Base-by-base conservation (phyloP, 2,113 vertebrate species). In the Catharus fuscescens region DNA sequence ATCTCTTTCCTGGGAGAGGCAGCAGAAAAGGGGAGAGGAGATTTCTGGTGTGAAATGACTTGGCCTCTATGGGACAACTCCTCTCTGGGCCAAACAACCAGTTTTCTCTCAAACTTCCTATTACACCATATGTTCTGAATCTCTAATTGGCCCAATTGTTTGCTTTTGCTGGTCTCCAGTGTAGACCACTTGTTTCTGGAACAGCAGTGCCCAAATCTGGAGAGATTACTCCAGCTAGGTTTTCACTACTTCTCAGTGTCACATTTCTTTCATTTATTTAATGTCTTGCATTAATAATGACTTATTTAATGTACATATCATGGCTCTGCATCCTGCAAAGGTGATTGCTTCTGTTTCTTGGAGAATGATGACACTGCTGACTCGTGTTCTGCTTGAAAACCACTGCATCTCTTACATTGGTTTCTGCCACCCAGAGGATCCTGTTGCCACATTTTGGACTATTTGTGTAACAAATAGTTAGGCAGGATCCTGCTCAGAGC, bases 1-100 rank as follows among this genome's bases (percentile, higher is more conserved):
- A 34, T 19, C 42, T 61, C 0, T 0, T 18, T 52, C 21, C 36
- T 5, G 6, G 24, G 11, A 84, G 40, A 89, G n/a, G 31, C 18
- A 61, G 17, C 23, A 94, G 73, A 67, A 67, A 86, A 59, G 3
- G 8, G 12, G 38, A 66, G 24, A 57, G 50, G 56, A 89, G 24
- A 44, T 23, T 84, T 73, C 40, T 57, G 14, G 7, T 74, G 20
- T 52, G 56, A 48, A 70, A 31, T 2, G 2, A 67, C 3, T 12
- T 28, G 15, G 13, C 20, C 67, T 87, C 52, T 44, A 59, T 21
- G 71, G 34, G 8, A 18, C 14, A 14, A 28, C n/a, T 72, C 59
- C 74, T 40, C 2, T 0, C 34, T 62, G 34, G 23, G 79, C 24
- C 71, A 62, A 79, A 74, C 28, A 45, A 73, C 4, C 34, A 45